Percentiles rank a stretch among this genome's conserved stretches.
Evolutionary conservation across 92 coral and sea anemone species (phyloP).

Genomic region (Desmophyllum pertusum): DNA sequence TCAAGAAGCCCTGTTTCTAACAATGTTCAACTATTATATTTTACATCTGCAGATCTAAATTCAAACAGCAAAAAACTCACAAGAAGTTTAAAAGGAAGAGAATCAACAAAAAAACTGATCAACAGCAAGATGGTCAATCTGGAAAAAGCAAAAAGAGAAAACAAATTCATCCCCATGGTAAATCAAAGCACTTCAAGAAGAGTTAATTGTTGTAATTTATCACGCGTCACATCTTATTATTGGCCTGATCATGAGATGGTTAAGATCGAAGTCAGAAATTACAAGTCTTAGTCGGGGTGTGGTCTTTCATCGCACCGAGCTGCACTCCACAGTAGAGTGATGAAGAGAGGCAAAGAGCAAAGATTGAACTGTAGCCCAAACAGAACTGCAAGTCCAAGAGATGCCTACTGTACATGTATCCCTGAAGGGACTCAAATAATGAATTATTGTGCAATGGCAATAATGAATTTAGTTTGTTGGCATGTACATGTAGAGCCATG

Average conservation of each 20-base stretch:
- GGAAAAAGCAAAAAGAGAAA: constrained; percentile 42
- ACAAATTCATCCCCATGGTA: constrained; percentile 32
- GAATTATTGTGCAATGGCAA: too few species aligned
- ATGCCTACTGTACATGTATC: too few species aligned
- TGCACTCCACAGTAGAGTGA: neutral
- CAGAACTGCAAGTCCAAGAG: too few species aligned
- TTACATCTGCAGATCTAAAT: neutral
- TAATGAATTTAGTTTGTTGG: too few species aligned
- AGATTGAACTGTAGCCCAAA: neutral
- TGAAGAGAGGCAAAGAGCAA: neutral
- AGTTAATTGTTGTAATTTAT: neutral
- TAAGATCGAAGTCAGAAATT: neutral
- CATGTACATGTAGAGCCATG: too few species aligned
- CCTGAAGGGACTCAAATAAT: too few species aligned
- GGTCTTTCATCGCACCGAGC: neutral
- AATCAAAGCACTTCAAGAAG: constrained; percentile 42
- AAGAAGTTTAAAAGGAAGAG: constrained; percentile 31
- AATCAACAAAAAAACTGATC: constrained; percentile 7
- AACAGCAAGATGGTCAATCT: constrained; percentile 9
- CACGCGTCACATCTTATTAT: neutral
- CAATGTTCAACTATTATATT: neutral
- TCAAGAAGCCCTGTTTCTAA: neutral
- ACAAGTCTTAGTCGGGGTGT: neutral
- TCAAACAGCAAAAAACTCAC: constrained; percentile 23
- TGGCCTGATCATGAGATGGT: neutral